Evolutionary conservation across 2,113 vertebrate genomes (phyloP).

Genomic region (Calyptomena viridis): DNA sequence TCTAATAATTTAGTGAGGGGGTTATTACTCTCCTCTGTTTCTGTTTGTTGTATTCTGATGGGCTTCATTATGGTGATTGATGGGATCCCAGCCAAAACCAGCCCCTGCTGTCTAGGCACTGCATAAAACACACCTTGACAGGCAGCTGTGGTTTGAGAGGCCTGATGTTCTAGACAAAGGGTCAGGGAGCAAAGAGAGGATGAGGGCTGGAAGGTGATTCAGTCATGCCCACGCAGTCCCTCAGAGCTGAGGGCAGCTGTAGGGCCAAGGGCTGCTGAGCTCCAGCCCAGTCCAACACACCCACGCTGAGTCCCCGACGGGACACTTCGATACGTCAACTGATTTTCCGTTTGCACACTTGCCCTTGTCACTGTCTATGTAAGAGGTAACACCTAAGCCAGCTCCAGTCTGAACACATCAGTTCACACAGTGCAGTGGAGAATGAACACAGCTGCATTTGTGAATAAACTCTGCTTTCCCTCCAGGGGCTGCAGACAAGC

Average conservation of each 20-base stretch:
- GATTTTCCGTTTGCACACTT: background rate
- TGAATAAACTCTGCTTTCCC: background rate
- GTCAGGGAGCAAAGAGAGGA: background rate
- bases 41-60: background rate
- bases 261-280: background rate
- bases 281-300: background rate
- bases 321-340: background rate
- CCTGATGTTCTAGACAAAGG: background rate
- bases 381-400: background rate
- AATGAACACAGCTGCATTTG: background rate
- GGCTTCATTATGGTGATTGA: background rate
- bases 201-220: background rate
- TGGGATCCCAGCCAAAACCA: background rate
- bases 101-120: background rate
- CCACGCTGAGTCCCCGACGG: background rate
- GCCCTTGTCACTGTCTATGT: background rate
- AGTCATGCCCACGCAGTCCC: background rate
- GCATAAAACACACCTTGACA: background rate
- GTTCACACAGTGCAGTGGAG: background rate
- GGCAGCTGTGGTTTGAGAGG: background rate
- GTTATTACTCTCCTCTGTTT: background rate
- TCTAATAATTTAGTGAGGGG: background rate
- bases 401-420: background rate
- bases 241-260: background rate
- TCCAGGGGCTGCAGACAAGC: background rate